Evolutionary conservation across 2,113 vertebrate genomes (phyloP), one percentile per base, ranked within the genome.

Genomic region (Neolamprologus hecqui): DNA sequence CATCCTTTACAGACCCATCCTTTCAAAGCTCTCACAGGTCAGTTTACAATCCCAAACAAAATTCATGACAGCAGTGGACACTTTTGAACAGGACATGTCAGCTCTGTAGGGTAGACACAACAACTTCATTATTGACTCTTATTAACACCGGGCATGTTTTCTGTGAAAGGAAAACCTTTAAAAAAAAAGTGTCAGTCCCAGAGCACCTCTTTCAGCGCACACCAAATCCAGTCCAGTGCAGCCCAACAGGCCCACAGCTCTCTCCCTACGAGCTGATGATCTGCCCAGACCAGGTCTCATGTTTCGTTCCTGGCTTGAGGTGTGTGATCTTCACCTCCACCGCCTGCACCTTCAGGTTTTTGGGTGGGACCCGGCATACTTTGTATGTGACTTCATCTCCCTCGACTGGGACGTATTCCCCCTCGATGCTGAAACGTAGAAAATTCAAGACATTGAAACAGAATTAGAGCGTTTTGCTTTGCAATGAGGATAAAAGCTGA

Each of bases 201-300:
- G 31, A 11, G 77, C n/a, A 28, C 70, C 21, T 82, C 31, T 26
- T 6, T 37, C 45, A 79, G 9, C 31, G n/a, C 28, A 42, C 73
- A 14, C 33, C 58, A 82, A 42, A 42, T 57, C 85, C 75, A 10
- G 7, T 85, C 73, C 81, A 33, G 45, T 40, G 15, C 7, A 4
- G 9, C 68, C 58, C 79, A 80, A 68, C 40, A 65, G 10, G 2
- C 75, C 42, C 26, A 4, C 35, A 19, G 6, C 6, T 5, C 90
- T 79, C 31, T 60, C 90, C 96, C 97, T 98, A 99, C 45, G 98
- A 98, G 95, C 97, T 97, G 89, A 99, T 98, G 49, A 98, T 97
- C 96, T 99, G 98, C 45, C 99, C 98, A 0, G 99, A 99, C 99
- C 99, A 99, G 1, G 99, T 99, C 97, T 99, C 99, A 0, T 99